Evolutionary conservation across 2,113 vertebrate species (phyloP).

Genomic region (Egretta garzetta): DNA sequence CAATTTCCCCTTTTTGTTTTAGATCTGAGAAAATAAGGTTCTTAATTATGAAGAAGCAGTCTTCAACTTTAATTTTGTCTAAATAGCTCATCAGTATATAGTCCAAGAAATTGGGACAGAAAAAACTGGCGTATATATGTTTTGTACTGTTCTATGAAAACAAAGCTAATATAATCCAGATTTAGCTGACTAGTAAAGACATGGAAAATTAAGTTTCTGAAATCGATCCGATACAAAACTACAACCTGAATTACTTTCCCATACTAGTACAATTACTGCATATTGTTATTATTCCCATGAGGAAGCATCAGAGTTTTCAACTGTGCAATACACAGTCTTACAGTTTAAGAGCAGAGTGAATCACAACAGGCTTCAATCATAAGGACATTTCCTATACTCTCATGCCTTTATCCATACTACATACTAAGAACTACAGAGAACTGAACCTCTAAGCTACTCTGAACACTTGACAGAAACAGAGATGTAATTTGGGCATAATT

Average conservation of each 20-base stretch:
- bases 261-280: not conserved
- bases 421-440: not conserved
- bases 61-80: not conserved
- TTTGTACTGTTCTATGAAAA: not conserved
- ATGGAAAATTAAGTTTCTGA: not conserved
- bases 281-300: not conserved
- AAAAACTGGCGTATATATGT: not conserved
- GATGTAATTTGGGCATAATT: not conserved
- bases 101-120: not conserved
- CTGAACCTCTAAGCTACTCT: not conserved
- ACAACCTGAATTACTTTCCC: not conserved
- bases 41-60: not conserved
- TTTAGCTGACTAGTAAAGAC: not conserved
- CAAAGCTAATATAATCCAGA: not conserved
- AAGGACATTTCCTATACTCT: not conserved
- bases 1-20: not conserved
- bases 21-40: not conserved
- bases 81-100: not conserved
- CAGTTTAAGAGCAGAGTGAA: not conserved
- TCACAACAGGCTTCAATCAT: not conserved
- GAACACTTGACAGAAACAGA: not conserved
- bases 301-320: not conserved
- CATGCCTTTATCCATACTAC: not conserved
- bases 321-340: not conserved
- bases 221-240: not conserved